Base-by-base conservation (phyloP, 2,888 invertebrate genomes). In the Sinopyrophorus schimmeli region DNA sequence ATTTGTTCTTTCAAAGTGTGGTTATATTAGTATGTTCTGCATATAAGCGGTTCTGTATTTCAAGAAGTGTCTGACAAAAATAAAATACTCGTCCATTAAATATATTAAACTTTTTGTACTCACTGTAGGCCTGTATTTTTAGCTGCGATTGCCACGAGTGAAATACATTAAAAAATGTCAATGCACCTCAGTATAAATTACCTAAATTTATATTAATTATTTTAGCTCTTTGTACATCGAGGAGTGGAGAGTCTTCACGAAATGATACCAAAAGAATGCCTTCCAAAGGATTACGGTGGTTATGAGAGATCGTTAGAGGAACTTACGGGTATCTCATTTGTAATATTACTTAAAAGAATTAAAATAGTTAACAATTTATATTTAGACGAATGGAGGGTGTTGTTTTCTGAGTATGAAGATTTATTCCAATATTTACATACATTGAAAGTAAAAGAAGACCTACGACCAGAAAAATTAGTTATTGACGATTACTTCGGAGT, bases 301-400 rank as follows among this genome's bases (percentile, higher is more conserved):
- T 39, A 55, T 5, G 59, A 59, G 39, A 55, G 35, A 16, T 53
- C 82, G 7, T 77, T 82, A 65, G 77, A 77, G 35, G 80, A 81
- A 58, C 79, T 83, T 1, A 79, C 79, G 32, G 77, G 80, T 80
- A 57, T 21, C 15, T 24, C 2, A 5, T 16, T 16, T 16, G 4
- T 35, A 18, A n/a, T 11, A n/a, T 11, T n/a, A 31, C 1, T 12
- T 12, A 11, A 7, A 6, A 30, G 11, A 20, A 10, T 53, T n/a
- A 10, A 14, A 9, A 24, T n/a, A n/a, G n/a, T n/a, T n/a, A n/a
- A n/a, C n/a, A n/a, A n/a, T n/a, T n/a, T n/a, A n/a, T n/a, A 57
- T 61, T 38, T 30, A 64, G 65, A 58, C n/a, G 27, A 56, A 12
- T 57, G 57, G 55, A 46, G 53, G 17, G 15, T 39, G 7, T 57